phyloP scores from a whole-genome alignment of 2,797 vertebrate genomes.

The Rallus crepitans region DNA sequence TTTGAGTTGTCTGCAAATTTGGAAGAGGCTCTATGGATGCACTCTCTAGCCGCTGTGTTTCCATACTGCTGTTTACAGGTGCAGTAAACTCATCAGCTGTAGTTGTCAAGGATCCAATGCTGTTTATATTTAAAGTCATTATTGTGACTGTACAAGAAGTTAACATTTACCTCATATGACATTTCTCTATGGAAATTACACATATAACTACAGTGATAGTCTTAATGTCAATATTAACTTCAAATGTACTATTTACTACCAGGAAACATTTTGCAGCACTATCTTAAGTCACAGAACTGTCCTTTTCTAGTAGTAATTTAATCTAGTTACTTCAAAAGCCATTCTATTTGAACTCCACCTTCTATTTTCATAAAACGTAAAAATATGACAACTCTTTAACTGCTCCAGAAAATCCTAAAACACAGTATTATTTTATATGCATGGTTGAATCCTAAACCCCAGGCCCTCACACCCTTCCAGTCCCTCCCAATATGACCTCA shows the following conservation, averaged over 20 bases:
- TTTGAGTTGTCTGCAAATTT: conserved; percentile 46
- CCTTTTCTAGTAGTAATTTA: not conserved
- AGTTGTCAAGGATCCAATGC: conserved; percentile 40
- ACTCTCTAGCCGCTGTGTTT: not conserved
- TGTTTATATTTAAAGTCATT: conserved; percentile 38
- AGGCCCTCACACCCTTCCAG: not conserved
- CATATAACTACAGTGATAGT: not conserved
- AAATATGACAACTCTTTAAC: not conserved
- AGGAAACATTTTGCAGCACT: not conserved
- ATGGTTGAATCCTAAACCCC: not conserved
- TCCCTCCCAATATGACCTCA: not conserved
- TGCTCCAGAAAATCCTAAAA: not conserved
- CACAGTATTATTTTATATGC: not conserved
- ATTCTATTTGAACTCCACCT: not conserved
- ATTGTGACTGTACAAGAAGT: not conserved
- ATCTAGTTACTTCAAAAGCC: not conserved
- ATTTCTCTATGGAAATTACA: not conserved
- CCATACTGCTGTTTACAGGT: conserved; percentile 10
- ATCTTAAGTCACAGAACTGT: not conserved
- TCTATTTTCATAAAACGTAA: not conserved
- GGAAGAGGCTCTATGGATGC: not conserved
- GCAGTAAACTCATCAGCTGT: conserved; percentile 21
- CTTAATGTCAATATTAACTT: not conserved
- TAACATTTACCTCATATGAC: not conserved
- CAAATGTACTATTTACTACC: not conserved